Evolutionary conservation across 2,797 vertebrate genomes (phyloP), one percentile per base, ranked within the genome.

Genomic region (Galaxias olidus): DNA sequence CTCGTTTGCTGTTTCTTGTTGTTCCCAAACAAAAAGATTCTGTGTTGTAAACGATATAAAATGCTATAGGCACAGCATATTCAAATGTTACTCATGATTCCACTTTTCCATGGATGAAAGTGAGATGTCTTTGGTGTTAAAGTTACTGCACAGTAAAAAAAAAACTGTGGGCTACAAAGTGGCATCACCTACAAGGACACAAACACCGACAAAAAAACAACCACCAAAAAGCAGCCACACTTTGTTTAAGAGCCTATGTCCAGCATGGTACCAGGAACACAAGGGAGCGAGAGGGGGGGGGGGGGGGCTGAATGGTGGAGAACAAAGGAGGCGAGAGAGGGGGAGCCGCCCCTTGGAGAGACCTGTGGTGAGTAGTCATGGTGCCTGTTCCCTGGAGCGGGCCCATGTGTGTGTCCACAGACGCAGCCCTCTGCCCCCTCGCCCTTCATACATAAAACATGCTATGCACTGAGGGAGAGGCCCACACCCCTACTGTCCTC

Each of bases 401-500:
- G 71, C 76, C 73, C 68, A 65, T 84, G 70, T 78, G 72, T 77
- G 68, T 77, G 78, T 84, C 80, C 76, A 53, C 74, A 45, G 72
- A 84, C 76, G 80, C 81, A 82, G 75, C 67, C 73, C 15, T 4
- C 18, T 30, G 86, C 87, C 86, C 84, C 84, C 88, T 89, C 83
- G 82, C 81, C 75, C 76, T 85, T 94, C 90, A 94, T 94, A 87
- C 91, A 94, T 94, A 91, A 93, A 94, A 94, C 90, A 94, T 91
- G 81, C 61, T 30, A 1, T 71, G 74, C 75, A 77, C 74, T 78
- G 71, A 87, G 88, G 86, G 74, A 87, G 88, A 87, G 74, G 53
- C 69, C 54, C 84, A 85, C 62, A n/a, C 78, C 84, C 71, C 65
- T 85, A 41, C 52, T 30, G 53, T 42, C 43, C 13, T 42, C 18